Base-by-base conservation (phyloP, 2,888 invertebrate genomes). In the Subacronicta megacephala region DNA sequence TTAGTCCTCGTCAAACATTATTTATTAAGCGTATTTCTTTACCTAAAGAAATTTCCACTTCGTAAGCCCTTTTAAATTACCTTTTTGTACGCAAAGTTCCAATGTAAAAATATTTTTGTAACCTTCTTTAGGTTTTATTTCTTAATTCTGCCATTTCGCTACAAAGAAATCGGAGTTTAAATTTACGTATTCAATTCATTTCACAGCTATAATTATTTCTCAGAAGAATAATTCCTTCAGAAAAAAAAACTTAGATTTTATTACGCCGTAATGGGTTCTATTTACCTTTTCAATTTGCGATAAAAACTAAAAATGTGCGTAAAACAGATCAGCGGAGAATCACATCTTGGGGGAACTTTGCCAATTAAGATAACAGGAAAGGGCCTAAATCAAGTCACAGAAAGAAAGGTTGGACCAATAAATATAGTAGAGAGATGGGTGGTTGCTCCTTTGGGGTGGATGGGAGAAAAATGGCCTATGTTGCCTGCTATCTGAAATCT, bases 281-380 rank as follows among this genome's bases (percentile, higher is more conserved):
- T 62, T 74, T 70, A 74, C 65, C 55, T 73, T 57, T 56, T 52
- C 65, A 74, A 73, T 57, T 55, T 33, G 23, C 33, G 35, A 62
- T 66, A 72, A 52, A 74, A 68, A 49, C 35, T 42, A 67, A 62
- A 62, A 69, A 62, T 64, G 55, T 73, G 72, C 70, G 66, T 73
- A 77, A 78, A 76, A 76, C 76, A 80, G 78, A 82, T 82, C 78
- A 74, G 80, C 74, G 51, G 45, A 42, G 58, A 63, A 72, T 67
- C 63, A 52, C 55, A 78, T 81, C 84, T 77, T 82, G 46, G 45
- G 78, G 81, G 84, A 88, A 88, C 83, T 89, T 87, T 81, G 68
- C 84, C 89, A 90, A 92, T 92, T 92, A 92, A 92, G 91, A 90
- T 90, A 90, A 84, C 78, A 62, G 75, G 75, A 67, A 66, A 74